These are phyloP conservation scores for Microctonus aethiopoides DNA, from an alignment of 2,888 invertebrate genomes.

Conservation along the genomic window DNA sequence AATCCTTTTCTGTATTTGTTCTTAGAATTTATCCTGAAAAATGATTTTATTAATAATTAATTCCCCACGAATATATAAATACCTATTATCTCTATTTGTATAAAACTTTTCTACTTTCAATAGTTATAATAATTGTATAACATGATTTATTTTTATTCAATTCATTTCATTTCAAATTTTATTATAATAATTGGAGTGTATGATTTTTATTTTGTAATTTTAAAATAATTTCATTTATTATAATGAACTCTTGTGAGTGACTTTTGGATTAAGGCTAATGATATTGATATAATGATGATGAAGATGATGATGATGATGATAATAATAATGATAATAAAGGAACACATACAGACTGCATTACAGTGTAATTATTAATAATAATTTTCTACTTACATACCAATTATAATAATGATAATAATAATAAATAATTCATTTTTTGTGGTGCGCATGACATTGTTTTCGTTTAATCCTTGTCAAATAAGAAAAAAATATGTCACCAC, in stretches of 20 bases:
- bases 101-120: slow-evolving; percentile 32
- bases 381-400: neutral
- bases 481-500: neutral
- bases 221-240: neutral
- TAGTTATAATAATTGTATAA: slow-evolving; percentile 5
- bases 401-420: neutral
- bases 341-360: slow-evolving; percentile 51
- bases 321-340: slow-evolving; percentile 55
- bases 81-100: slow-evolving; percentile 19
- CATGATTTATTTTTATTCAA: slow-evolving; percentile 15
- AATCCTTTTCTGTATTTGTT: slow-evolving; percentile 4
- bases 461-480: neutral
- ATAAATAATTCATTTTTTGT: too few species aligned
- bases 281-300: slow-evolving; percentile 53
- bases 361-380: slow-evolving; percentile 19
- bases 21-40: neutral
- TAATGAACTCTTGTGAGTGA: neutral
- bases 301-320: too few species aligned
- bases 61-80: neutral
- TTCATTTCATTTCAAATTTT: neutral
- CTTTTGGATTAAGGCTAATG: slow-evolving; percentile 48
- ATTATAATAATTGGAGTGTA: neutral
- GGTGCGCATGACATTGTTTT: slow-evolving; percentile 6
- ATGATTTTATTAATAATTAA: neutral
- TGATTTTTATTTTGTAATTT: neutral